Base-by-base conservation (phyloP, 1,140 invertebrate genomes). In the Spodoptera frugiperda region DNA sequence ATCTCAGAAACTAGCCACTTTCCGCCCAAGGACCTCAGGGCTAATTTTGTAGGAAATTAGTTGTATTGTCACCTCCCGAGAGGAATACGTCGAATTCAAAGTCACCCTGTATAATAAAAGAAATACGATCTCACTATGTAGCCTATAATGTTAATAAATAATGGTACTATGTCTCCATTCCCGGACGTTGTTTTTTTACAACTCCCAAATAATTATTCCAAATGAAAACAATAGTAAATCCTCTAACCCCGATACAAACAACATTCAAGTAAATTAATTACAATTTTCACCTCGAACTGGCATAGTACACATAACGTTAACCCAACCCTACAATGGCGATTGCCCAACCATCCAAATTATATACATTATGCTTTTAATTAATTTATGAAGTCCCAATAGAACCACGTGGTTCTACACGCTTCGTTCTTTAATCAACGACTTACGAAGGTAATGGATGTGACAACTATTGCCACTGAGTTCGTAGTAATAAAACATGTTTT, bases 361-460 rank as follows among this genome's bases (percentile, higher is more conserved):
- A 53, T 53, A 51, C 54, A 70, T 70, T 54, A 51, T 51, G 30
- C 25, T 70, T 70, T 70, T 70, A 70, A 70, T 70, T 70, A 70
- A 51, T 70, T 61, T 61, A 61, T 33, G 67, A 70, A 70, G 51
- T 70, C 67, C 67, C 67, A 53, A 53, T 54, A 70, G 67, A 51
- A 53, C 67, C 67, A 70, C 67, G 67, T 54, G 67, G 51, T 33
- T 12, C 48, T 70, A 44, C 57, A 61, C 57, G 57, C 57, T 61
- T 61, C 15, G 57, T 12, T 39, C 33, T 39, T 39, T 10, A 6
- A 39, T 39, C 33, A 9, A 44, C 15, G 33, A 39, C 17, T 30
- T 61, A 17, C n/a, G 30, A 61, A 61, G 15, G n/a, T 4, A 19
- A 9, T 11, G 30, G 10, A 2, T 17, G 9, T 44, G 33, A 17